Evolutionary conservation across 2,888 invertebrate genomes (phyloP).

Genomic region (Siphonodentalium dalli): DNA sequence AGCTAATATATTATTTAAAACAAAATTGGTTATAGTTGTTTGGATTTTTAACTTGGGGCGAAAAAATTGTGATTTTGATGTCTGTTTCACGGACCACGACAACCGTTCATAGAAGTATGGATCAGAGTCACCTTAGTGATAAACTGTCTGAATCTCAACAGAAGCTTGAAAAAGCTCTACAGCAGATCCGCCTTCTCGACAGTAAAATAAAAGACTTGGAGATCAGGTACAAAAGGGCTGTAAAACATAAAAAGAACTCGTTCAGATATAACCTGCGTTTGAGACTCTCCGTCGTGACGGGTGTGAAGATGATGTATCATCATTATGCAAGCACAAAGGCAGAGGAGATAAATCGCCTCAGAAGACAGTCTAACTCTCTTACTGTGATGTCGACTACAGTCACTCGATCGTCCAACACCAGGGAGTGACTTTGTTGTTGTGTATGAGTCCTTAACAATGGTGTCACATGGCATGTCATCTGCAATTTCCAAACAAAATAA

Average conservation of each 20-base stretch:
- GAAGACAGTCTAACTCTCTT: too few relatives aligned
- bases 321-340: conserved; percentile 59
- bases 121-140: conserved; percentile 35
- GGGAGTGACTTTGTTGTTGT: too few relatives aligned
- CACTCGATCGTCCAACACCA: too few relatives aligned
- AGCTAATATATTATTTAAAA: too few relatives aligned
- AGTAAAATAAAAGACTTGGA: conserved; percentile 57
- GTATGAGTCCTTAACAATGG: too few relatives aligned
- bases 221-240: conserved; percentile 53
- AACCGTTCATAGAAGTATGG: conserved; percentile 26
- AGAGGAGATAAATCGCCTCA: conserved; percentile 48
- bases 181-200: conserved; percentile 56
- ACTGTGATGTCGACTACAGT: too few relatives aligned
- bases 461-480: too few relatives aligned
- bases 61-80: too few relatives aligned
- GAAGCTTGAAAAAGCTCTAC: conserved; percentile 56
- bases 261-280: conserved; percentile 55
- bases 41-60: too few relatives aligned
- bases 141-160: conserved; percentile 37
- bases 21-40: too few relatives aligned
- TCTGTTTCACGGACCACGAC: too few relatives aligned
- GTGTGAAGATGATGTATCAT: conserved; percentile 63
- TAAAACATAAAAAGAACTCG: conserved; percentile 57
- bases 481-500: too few relatives aligned
- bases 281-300: conserved; percentile 54